Base-by-base conservation (phyloP, 1,140 invertebrate species). In the Drosophila lowei region DNA sequence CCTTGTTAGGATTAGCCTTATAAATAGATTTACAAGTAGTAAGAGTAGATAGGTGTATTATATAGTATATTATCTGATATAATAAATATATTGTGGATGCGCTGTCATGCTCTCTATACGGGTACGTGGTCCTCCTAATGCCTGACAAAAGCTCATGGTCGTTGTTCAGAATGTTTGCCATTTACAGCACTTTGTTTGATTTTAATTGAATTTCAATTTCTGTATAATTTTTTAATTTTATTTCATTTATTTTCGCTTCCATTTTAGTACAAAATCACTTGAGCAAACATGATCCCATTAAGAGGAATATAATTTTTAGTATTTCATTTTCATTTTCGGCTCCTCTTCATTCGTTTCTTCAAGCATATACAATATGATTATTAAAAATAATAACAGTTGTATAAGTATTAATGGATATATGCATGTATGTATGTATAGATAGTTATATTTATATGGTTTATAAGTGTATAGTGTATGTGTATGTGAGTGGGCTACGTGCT, bases 11-110 rank as follows among this genome's bases (percentile, higher is more conserved):
- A 64, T 84, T 85, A 72, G 83, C 55, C 50, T 76, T 83, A 81
- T 77, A 81, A 83, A 77, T 79, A 84, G 77, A 70, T 58, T 60
- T 77, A 77, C 72, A 60, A 42, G 66, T 54, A 48, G 48, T 38
- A 46, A 41, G 23, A 38, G 11, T 13, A 38, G 52, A 44, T 53
- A 61, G 21, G 8, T 42, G 11, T 28, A 41, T 23, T 23, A 23
- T 25, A 55, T 62, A 63, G 38, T 68, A 68, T 73, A 81, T 63
- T 62, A 77, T 56, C 56, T 71, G 59, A 44, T 67, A 63, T 83
- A 85, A 80, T 84, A 86, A 85, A 77, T 86, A 86, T 70, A 72
- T 78, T 65, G 53, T 75, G 55, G 66, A 67, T 58, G 57, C 61
- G 48, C 46, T 55, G 46, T 38, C 59, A 54, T 58, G 56, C 58